Evolutionary conservation across 1,140 invertebrate genomes (phyloP).

Genomic region (Thaumatotibia leucotreta): DNA sequence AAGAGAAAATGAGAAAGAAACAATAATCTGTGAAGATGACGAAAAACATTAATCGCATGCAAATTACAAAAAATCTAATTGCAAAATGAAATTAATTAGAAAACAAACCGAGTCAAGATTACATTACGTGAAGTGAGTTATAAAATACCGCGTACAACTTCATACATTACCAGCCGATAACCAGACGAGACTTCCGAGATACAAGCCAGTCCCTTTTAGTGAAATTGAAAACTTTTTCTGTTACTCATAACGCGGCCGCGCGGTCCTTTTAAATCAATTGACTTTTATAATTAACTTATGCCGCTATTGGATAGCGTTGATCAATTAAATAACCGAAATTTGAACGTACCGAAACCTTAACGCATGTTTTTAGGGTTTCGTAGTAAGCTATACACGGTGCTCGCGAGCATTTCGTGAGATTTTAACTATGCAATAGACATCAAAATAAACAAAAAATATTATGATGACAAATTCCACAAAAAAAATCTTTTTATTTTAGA

Average conservation of each 20-base stretch:
- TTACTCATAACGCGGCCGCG: conserved; percentile 68
- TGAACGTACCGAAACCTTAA: conserved; percentile 31
- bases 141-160: conserved; percentile 73
- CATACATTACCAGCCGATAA: conserved; percentile 77
- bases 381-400: too few relatives aligned
- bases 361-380: neutral
- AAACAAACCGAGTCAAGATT: conserved; percentile 63
- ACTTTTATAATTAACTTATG: conserved; percentile 75
- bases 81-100: conserved; percentile 42
- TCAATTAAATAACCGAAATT: conserved; percentile 65
- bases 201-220: conserved; percentile 78
- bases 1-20: too few relatives aligned
- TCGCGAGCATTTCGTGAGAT: too few relatives aligned
- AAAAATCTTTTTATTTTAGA: too few relatives aligned
- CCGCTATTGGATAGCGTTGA: conserved; percentile 61
- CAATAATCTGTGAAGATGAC: conserved; percentile 16
- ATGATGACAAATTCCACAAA: too few relatives aligned
- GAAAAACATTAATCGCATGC: conserved; percentile 8
- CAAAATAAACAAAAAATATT: too few relatives aligned
- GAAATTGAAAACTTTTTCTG: conserved; percentile 78
- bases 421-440: too few relatives aligned
- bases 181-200: conserved; percentile 76
- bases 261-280: conserved; percentile 74
- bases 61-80: conserved; percentile 7
- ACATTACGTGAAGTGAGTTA: conserved; percentile 74